Conservation (phyloP, 2,888 invertebrate species). For the Cheilosia pagana region DNA sequence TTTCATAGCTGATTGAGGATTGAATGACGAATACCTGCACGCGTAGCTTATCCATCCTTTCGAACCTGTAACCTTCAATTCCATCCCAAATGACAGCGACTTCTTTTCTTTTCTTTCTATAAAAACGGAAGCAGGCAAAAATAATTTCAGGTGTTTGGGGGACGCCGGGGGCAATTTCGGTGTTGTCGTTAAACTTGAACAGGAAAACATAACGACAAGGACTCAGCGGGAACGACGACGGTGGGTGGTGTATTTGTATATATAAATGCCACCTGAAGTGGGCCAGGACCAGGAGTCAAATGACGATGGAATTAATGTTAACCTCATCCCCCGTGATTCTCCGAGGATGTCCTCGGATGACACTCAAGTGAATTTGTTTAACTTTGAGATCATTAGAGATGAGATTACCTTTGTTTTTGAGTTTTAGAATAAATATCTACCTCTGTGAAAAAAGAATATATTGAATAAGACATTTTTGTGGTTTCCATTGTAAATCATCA, state of each 20-base stretch:
- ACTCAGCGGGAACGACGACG: background rate
- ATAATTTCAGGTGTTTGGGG: slow-evolving; percentile 15
- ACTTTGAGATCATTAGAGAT: slow-evolving; percentile 49
- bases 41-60: background rate
- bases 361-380: slow-evolving; percentile 67
- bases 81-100: slow-evolving; percentile 22
- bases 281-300: slow-evolving; percentile 45
- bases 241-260: slow-evolving; percentile 11
- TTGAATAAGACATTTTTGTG: slow-evolving; percentile 45
- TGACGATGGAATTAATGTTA: slow-evolving; percentile 51
- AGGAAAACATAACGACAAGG: slow-evolving; percentile 34
- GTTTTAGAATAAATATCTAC: slow-evolving; percentile 19
- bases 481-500: background rate
- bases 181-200: slow-evolving; percentile 53
- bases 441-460: slow-evolving; percentile 14
- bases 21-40: slow-evolving; percentile 1
- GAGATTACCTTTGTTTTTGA: slow-evolving; percentile 56
- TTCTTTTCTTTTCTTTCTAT: background rate
- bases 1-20: slow-evolving; percentile 9
- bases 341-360: slow-evolving; percentile 44
- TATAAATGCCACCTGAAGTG: slow-evolving; percentile 11
- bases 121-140: slow-evolving; percentile 25
- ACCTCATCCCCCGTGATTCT: background rate
- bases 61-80: slow-evolving; percentile 25
- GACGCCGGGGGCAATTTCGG: slow-evolving; percentile 33